Conservation (phyloP, 1,140 invertebrate genomes). For the Achatina immaculata region DNA sequence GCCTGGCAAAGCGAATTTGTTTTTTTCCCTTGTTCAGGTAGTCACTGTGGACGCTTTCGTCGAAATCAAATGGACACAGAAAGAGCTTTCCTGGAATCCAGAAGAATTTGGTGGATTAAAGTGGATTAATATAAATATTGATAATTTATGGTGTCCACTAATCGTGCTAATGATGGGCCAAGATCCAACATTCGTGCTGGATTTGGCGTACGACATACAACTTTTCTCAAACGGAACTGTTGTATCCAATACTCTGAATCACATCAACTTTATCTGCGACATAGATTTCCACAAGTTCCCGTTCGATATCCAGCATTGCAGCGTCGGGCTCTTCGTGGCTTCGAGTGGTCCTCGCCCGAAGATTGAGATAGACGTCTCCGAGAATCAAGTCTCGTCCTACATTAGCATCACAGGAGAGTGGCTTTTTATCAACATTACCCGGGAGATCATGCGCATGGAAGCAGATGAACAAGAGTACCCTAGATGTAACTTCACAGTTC, state of each 20-base stretch:
- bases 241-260: neutral
- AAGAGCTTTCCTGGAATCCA: neutral
- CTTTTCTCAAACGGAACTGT: neutral
- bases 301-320: neutral
- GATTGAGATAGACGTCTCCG: neutral
- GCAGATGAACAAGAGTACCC: neutral
- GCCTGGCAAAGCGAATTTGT: no score
- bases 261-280: neutral
- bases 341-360: neutral
- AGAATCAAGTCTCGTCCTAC: neutral
- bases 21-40: neutral
- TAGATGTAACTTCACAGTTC: slow-evolving; percentile 5
- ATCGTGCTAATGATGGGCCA: neutral
- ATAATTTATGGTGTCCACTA: neutral
- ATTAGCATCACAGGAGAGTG: neutral
- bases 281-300: neutral
- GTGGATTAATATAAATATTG: neutral
- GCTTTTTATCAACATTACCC: neutral
- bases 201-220: neutral
- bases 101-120: neutral
- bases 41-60: neutral
- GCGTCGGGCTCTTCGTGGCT: neutral
- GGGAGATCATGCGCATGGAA: neutral
- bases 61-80: neutral
- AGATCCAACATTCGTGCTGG: neutral